These are phyloP conservation scores for Pyrocoelia pectoralis DNA, from an alignment of 2,888 invertebrate genomes.

Conservation along the genomic window DNA sequence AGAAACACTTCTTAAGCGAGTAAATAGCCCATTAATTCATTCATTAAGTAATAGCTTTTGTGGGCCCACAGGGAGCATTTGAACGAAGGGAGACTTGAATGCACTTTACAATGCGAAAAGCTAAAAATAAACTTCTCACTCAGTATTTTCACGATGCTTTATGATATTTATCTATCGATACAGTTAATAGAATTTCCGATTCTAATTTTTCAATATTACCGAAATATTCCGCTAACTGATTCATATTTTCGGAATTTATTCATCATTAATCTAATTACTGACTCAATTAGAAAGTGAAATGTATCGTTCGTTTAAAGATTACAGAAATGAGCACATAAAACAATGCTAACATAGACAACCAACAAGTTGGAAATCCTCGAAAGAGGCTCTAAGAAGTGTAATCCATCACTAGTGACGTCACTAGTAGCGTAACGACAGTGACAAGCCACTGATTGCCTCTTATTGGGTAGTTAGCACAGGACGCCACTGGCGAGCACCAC, in stretches of 20 bases:
- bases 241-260: background rate
- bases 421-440: conserved; percentile 57
- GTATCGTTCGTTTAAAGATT: conserved; percentile 34
- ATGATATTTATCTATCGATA: conserved; percentile 14
- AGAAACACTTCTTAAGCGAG: conserved; percentile 33
- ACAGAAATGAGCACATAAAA: conserved; percentile 39
- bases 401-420: conserved; percentile 59
- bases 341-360: conserved; percentile 51
- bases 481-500: conserved; percentile 45
- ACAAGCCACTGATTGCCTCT: conserved; percentile 64
- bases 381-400: conserved; percentile 54
- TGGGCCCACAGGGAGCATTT: conserved; percentile 33
- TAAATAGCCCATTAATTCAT: conserved; percentile 39
- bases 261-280: conserved; percentile 3
- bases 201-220: conserved; percentile 8
- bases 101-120: conserved; percentile 27
- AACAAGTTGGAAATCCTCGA: conserved; percentile 56
- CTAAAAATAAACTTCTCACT: conserved; percentile 20
- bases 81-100: conserved; percentile 34
- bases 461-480: conserved; percentile 62
- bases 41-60: conserved; percentile 40
- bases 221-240: background rate
- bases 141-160: conserved; percentile 23
- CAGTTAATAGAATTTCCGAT: background rate
- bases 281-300: background rate